Evolutionary conservation across 2,113 vertebrate species (phyloP), one percentile per base, ranked within the genome.

Genomic region (Percina caprodes): DNA sequence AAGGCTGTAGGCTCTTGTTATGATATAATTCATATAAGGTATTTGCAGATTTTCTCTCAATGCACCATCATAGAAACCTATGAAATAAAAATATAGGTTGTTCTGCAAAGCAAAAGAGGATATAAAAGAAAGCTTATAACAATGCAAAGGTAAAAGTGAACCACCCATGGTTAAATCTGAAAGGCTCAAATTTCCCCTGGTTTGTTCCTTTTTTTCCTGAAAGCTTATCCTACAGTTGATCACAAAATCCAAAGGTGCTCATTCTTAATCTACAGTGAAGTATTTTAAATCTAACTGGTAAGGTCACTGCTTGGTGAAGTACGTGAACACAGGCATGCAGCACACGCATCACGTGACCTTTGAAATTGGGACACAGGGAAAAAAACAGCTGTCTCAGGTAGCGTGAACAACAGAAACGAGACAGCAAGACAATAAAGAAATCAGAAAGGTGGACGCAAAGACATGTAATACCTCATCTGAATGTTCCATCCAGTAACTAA

Each of bases 301-400:
- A 59, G 21, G 42, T 61, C 35, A 54, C 14, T 35, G 7, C 55
- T 80, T 72, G 26, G 55, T 63, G 13, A 59, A 30, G 8, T 19
- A 49, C 7, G 19, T 55, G 67, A 30, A 67, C 18, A 61, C 48
- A 58, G 60, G 39, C 52, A 72, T 11, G 3, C 5, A 21, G n/a
- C 24, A 42, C 54, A 72, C 56, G 12, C 13, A 55, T 79, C 87
- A 83, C 21, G 39, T 89, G 73, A 87, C 79, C 58, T 69, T 58
- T 49, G 16, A 84, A 91, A 92, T 24, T 49, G 52, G 89, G 69
- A 69, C 81, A 46, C 16, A 21, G 66, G 39, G 10, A 42, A 77
- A 66, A 75, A 55, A 62, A 2, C 46, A 45, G 23, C 24, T 61
- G 74, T 90, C 89, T 93, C 85, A 77, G 73, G 84, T 92, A 86